Evolutionary conservation across 2,888 invertebrate genomes (phyloP).

Genomic region (Trissonchulus latispiculum): DNA sequence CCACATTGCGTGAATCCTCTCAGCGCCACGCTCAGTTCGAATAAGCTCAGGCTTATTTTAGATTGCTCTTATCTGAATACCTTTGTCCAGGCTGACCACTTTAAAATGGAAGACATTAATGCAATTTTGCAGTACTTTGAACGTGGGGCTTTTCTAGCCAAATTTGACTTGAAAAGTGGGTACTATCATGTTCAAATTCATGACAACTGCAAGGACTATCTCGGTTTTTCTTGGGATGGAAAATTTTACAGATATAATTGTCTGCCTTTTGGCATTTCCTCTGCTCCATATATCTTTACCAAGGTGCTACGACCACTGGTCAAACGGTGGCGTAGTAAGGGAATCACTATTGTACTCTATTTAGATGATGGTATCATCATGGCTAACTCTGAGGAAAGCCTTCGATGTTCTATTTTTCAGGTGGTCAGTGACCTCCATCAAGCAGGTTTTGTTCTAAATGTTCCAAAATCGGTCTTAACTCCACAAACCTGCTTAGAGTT

Average conservation of each 20-base stretch:
- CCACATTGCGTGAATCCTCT: too few species aligned
- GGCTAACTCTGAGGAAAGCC: neutral
- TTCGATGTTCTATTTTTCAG: neutral
- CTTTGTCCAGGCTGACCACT: neutral
- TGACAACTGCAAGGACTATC: neutral
- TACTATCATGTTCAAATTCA: neutral
- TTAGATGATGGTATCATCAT: neutral
- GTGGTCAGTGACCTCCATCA: neutral
- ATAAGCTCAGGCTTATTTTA: too few species aligned
- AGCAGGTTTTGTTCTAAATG: neutral
- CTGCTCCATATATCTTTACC: neutral
- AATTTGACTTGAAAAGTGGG: too few species aligned
- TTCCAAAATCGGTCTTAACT: neutral
- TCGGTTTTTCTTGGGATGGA: neutral
- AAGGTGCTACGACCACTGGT: neutral
- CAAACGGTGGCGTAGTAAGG: neutral
- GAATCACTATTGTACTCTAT: neutral
- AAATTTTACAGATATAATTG: neutral
- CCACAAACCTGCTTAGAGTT: neutral
- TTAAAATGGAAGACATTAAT: constrained; percentile 8
- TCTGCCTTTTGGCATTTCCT: neutral
- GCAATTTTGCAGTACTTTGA: too few species aligned
- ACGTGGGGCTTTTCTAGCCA: too few species aligned
- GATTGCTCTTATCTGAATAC: too few species aligned
- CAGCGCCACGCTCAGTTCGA: too few species aligned